A percentile compares a stretch with the other conserved stretches of the same genome.
Conservation (phyloP, 2,113 vertebrate genomes). For the Poicephalus meyeri region DNA sequence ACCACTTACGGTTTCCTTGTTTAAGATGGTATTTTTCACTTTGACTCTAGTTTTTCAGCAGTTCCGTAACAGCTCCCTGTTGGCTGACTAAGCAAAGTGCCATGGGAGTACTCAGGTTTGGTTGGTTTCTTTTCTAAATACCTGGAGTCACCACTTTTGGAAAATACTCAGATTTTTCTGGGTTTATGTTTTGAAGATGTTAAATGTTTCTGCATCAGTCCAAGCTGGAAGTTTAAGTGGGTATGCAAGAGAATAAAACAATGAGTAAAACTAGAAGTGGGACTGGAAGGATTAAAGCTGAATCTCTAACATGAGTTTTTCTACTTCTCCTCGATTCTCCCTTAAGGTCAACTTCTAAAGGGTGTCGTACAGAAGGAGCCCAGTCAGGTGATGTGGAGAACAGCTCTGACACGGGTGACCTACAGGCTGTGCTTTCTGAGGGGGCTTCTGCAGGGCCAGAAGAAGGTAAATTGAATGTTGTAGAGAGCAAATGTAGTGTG, state of each 20-base stretch:
- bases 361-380: conserved; percentile 65
- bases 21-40: background rate
- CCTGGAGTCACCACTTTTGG: background rate
- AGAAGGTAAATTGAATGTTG: conserved; percentile 74
- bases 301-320: background rate
- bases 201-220: background rate
- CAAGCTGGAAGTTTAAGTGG: background rate
- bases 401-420: conserved; percentile 76
- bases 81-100: background rate
- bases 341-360: conserved; percentile 68
- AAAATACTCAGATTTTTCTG: background rate
- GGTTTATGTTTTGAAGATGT: background rate
- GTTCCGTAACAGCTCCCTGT: background rate
- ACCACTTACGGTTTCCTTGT: background rate
- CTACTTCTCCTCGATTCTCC: background rate
- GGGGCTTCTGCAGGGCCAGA: conserved; percentile 73
- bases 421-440: conserved; percentile 78
- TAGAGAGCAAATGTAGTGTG: background rate
- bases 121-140: background rate
- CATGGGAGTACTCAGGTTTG: background rate
- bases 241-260: background rate
- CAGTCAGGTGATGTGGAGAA: conserved; percentile 76
- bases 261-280: background rate
- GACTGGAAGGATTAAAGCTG: background rate
- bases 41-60: background rate